phyloP scores from a whole-genome alignment of 2,888 invertebrate species.

The Tetramorium bicarinatum region DNA sequence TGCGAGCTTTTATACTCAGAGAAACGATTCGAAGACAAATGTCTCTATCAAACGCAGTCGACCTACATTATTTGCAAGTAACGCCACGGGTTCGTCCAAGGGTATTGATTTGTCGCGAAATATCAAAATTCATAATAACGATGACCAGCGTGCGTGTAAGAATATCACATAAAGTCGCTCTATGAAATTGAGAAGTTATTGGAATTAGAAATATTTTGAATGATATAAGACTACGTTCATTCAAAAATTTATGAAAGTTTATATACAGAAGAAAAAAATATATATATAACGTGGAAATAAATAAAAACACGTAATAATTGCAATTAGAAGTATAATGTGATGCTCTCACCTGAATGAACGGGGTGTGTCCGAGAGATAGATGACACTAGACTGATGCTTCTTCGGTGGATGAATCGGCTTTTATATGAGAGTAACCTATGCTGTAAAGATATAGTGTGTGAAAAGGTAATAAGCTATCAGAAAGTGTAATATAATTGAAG shows the following conservation, averaged over 20 bases:
- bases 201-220: not conserved
- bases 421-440: constrained; percentile 75
- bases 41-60: constrained; percentile 71
- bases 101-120: constrained; percentile 59
- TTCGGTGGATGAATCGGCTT: constrained; percentile 67
- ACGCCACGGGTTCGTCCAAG: constrained; percentile 56
- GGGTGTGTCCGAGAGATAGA: constrained; percentile 59
- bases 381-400: constrained; percentile 66
- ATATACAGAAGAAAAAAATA: not conserved
- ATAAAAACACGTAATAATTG: not conserved
- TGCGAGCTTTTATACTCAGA: constrained; percentile 75
- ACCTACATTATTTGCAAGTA: constrained; percentile 67
- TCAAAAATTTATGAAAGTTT: not conserved
- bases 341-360: constrained; percentile 56
- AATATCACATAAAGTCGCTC: not conserved
- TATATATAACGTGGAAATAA: not conserved
- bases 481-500: constrained; percentile 71
- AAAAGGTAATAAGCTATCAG: constrained; percentile 65
- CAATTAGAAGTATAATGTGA: constrained; percentile 3
- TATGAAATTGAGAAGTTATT: constrained; percentile 1
- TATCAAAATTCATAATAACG: constrained; percentile 55
- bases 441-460: constrained; percentile 30
- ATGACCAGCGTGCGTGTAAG: not conserved
- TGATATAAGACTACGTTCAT: not conserved
- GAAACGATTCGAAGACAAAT: constrained; percentile 69